Evolutionary conservation across 2,888 invertebrate genomes (phyloP).

Genomic region (Sarcophaga rosellei): DNA sequence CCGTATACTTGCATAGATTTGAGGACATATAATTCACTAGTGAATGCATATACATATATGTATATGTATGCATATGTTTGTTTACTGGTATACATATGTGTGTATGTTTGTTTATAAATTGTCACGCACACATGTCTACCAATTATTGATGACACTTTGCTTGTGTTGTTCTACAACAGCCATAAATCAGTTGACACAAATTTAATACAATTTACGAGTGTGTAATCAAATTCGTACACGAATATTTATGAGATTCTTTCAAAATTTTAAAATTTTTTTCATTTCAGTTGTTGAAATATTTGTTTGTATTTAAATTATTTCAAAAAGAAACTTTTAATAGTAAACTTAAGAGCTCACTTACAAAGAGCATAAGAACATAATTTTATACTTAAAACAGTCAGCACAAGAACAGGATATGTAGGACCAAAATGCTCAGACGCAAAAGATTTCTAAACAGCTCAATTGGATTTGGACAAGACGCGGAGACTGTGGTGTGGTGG

Average conservation of each 20-base stretch:
- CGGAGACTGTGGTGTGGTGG: too few species aligned
- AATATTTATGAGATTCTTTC: constrained; percentile 56
- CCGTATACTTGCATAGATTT: constrained; percentile 5
- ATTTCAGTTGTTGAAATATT: too few species aligned
- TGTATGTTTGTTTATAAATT: constrained; percentile 42
- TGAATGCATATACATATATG: not conserved
- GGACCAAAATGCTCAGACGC: too few species aligned
- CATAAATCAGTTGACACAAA: constrained; percentile 66
- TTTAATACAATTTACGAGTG: constrained; percentile 56
- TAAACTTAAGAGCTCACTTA: too few species aligned
- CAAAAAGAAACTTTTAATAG: too few species aligned
- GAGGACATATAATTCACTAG: not conserved
- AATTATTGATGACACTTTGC: constrained; percentile 64
- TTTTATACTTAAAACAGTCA: too few species aligned
- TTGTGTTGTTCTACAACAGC: constrained; percentile 62
- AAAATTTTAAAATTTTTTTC: not conserved
- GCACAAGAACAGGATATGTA: too few species aligned
- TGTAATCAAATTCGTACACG: constrained; percentile 48
- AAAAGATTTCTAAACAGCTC: too few species aligned
- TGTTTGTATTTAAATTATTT: too few species aligned
- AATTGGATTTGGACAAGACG: too few species aligned
- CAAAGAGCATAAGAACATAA: too few species aligned
- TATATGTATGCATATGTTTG: constrained; percentile 11
- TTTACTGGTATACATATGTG: constrained; percentile 6
- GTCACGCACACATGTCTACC: constrained; percentile 62